Base-by-base conservation (phyloP, 2,888 invertebrate genomes). In the Balanococcus diminutus region DNA sequence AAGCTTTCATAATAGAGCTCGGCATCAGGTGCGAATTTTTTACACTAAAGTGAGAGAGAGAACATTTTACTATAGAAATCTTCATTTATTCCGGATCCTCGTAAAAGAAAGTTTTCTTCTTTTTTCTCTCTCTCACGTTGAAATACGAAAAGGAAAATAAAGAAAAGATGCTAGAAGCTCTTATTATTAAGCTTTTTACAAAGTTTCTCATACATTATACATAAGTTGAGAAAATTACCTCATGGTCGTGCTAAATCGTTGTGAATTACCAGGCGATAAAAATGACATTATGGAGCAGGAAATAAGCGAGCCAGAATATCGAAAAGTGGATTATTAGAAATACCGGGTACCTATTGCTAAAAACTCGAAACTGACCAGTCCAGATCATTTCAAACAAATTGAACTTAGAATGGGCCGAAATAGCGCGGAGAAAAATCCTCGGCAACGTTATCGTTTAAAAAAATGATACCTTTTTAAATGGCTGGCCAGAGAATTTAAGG, bases 131-230 rank as follows among this genome's bases (percentile, higher is more conserved):
- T 67, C 28, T 28, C 25, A 56, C 67, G 28, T 2, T 2, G 67
- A 67, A 16, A n/a, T n/a, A n/a, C n/a, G n/a, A n/a, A n/a, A n/a
- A 28, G 5, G 28, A 28, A 67, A 25, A 67, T 28, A 25, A 28
- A 67, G 67, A 67, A 67, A 28, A 28, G 31, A 19, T 67, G 31
- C 56, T 22, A 3, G 67, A 67, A 67, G 67, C 67, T 67, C 67
- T 28, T 67, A 67, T 67, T 67, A 67, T 67, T 67, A 67, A 67
- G 67, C 67, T 67, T 67, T 67, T 67, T 67, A 67, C 67, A 25
- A 67, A 67, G 9, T 67, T 67, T 67, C 67, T 67, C 67, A 67
- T 67, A 67, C 67, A 67, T 67, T 67, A 67, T 67, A 67, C 31
- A 67, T 67, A 67, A 67, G 67, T 67, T 28, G 25, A 16, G 28